Base-by-base conservation (phyloP, 2,797 vertebrate species). In the Sciurus vulgaris region DNA sequence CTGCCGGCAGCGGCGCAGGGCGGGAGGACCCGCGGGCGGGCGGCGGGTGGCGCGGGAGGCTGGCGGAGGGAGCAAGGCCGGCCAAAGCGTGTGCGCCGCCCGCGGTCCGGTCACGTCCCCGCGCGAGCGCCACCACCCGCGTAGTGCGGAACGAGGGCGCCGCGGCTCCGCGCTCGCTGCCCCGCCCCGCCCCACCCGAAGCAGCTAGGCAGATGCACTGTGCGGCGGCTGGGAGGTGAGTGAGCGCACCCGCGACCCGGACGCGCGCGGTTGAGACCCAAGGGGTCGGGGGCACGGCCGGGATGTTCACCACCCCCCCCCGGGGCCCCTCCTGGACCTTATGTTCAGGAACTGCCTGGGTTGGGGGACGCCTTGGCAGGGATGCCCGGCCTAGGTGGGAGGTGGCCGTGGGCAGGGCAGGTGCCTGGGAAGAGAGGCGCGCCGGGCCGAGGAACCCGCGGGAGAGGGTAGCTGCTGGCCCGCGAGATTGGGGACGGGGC, bases 91-190 rank as follows among this genome's bases (percentile, higher is more conserved):
- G 96, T 91, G 95, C 94, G 93, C 96, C 93, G 95, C 96, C 96
- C 95, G 95, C 86, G 94, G 96, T 91, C 96, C 95, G 95, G 96
- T 97, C 97, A 97, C 97, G 97, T 97, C 96, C 97, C 96, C 94
- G 94, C 97, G 97, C 95, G 96, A 94, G 90, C 82, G 96, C 94
- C 73, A 82, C 85, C 85, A 86, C 95, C 97, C 95, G 96, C 92
- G 84, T 94, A 65, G 95, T 94, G 96, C 92, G 93, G 86, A 96
- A 89, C 83, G 28, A 84, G 87, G 79, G 79, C 59, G 84, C 95
- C 72, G 35, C 74, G 83, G 94, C 89, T 90, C 86, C 73, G 77
- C 72, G 72, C 87, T 92, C 65, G 44, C 92, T 79, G 81, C 74
- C 83, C 78, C 86, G 90, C 72, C 89, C 85, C 73, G 69, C 85